Evolutionary conservation across 2,888 invertebrate genomes (phyloP), one percentile per base, ranked within the genome.

Genomic region (Trileptium ribeirensis): DNA sequence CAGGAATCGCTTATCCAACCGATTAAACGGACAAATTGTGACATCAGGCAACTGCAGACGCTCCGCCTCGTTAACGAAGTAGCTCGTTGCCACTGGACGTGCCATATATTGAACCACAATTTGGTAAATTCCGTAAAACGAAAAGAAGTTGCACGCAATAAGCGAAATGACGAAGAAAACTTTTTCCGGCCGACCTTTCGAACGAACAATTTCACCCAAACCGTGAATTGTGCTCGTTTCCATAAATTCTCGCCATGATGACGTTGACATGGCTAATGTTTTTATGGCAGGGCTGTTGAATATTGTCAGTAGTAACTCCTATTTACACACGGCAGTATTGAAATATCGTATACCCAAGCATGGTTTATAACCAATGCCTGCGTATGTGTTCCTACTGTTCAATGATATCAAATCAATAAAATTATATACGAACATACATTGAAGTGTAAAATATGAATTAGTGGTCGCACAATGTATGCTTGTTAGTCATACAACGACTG

Each of bases 11-110:
- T 70, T 70, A 31, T 70, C 74, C 8, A 70, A 31, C 37, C 74
- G 74, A 36, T 70, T 70, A n/a, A 70, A 70, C 74, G 74, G 74
- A 31, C 74, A 70, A 70, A 70, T 36, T 8, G 74, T 70, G 37
- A 70, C 74, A 70, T 70, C 74, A 31, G 74, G 74, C 8, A 70
- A 31, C 74, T 36, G 74, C 8, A 70, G 33, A 8, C 37, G 34
- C 8, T 70, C 37, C 8, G 74, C 74, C 19, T 34, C 74, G 33
- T 70, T 36, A n/a, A 70, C 74, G n/a, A 70, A 70, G n/a, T 34
- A 70, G 15, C 8, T 15, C 37, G 74, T 70, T n/a, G 74, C 74
- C 74, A 70, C 34, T 19, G 74, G 74, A 31, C 37, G 74, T 31
- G 33, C 74, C 74, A 70, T 70, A 31, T 34, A 70, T 31, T 70